Conservation (phyloP, 2,888 invertebrate species). For the Pocota personata region DNA sequence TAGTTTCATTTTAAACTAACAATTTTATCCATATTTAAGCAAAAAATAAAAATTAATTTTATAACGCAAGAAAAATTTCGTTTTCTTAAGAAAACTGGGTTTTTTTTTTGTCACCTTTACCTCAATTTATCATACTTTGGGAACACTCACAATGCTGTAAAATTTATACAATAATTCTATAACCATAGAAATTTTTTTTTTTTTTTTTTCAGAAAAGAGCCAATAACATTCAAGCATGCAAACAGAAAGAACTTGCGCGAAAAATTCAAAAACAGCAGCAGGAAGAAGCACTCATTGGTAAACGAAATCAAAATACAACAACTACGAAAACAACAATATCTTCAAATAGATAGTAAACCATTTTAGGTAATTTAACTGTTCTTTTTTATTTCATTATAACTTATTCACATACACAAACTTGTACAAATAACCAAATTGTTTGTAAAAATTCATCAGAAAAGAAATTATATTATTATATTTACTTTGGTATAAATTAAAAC, state of each 20-base stretch:
- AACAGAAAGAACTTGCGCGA: slow-evolving; percentile 80
- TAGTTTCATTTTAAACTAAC: too few relatives aligned
- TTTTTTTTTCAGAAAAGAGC: slow-evolving; percentile 80
- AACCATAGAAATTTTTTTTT: slow-evolving; percentile 11
- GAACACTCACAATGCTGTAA: too few relatives aligned
- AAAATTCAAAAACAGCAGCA: slow-evolving; percentile 81
- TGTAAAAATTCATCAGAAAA: slow-evolving; percentile 41
- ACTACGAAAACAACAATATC: slow-evolving; percentile 27
- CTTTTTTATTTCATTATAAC: slow-evolving; percentile 21
- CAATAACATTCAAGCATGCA: slow-evolving; percentile 80
- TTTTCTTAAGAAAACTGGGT: too few relatives aligned
- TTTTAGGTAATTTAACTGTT: slow-evolving; percentile 18
- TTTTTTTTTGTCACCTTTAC: too few relatives aligned
- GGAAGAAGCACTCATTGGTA: slow-evolving; percentile 81
- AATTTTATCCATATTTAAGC: too few relatives aligned
- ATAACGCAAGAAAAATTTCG: too few relatives aligned
- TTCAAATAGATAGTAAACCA: slow-evolving; percentile 45
- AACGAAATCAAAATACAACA: slow-evolving; percentile 66
- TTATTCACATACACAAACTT: slow-evolving; percentile 41
- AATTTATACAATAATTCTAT: not conserved
- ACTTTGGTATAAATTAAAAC: slow-evolving; percentile 65
- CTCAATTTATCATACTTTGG: too few relatives aligned
- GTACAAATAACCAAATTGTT: slow-evolving; percentile 38
- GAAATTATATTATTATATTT: not conserved
- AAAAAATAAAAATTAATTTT: too few relatives aligned